phyloP scores from a whole-genome alignment of 2,888 invertebrate genomes.

The Amaurobius ferox region DNA sequence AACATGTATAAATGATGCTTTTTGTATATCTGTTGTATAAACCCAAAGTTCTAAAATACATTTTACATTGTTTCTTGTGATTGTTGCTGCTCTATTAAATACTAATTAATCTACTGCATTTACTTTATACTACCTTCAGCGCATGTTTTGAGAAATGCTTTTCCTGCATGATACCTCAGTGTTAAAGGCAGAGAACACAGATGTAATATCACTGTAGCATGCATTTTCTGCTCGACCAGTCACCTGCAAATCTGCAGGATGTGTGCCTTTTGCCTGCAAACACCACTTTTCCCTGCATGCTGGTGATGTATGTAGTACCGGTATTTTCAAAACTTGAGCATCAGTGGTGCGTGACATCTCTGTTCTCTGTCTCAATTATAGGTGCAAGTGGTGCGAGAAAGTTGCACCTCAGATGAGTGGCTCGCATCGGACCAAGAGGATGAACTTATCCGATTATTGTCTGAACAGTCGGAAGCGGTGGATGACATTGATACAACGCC shows the following conservation, averaged over 20 bases:
- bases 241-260: background rate
- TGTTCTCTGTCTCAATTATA: constrained; percentile 73
- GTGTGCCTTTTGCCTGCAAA: background rate
- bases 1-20: no score
- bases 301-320: background rate
- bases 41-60: no score
- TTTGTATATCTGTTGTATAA: no score
- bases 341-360: constrained; percentile 65
- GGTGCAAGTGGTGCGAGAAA: constrained; percentile 71
- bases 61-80: no score
- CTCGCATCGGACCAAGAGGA: constrained; percentile 88
- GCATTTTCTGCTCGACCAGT: constrained; percentile 3
- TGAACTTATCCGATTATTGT: constrained; percentile 85
- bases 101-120: background rate
- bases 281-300: constrained; percentile 10
- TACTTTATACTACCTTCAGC: background rate
- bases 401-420: constrained; percentile 80
- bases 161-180: constrained; percentile 22
- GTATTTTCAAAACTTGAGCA: background rate
- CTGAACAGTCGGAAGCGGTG: constrained; percentile 77
- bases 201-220: constrained; percentile 37
- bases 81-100: background rate
- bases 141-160: constrained; percentile 35
- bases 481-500: constrained; percentile 71
- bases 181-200: constrained; percentile 67